Base-by-base conservation (phyloP, 2,888 invertebrate species). In the Orgyia antiqua region DNA sequence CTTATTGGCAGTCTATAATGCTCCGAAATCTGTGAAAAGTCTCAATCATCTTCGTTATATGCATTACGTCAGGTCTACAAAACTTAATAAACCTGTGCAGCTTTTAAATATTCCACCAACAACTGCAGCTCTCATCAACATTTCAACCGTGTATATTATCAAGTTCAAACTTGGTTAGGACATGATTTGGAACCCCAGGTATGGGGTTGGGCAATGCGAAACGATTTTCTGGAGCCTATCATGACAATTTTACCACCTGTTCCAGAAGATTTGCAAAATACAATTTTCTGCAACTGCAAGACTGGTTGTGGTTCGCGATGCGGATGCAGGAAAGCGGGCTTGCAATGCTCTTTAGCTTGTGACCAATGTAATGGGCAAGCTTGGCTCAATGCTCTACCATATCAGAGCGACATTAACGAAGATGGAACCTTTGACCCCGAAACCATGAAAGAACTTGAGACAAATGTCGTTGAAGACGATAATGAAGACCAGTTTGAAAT, bases 1-100 rank as follows among this genome's bases (percentile, higher is more conserved):
- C 31, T 31, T 31, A 26, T 34, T 34, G 32, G 51, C 54, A n/a
- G 33, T 55, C 20, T 58, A 57, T 49, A 55, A 53, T 54, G 56
- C 51, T 60, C 49, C 54, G 35, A 56, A 56, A 55, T 39, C 45
- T 45, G 44, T 36, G 38, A 36, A 42, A 27, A 42, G 41, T 37
- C 31, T 45, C 35, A 37, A 45, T 39, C 45, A 37, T 44, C 33
- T 36, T 39, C 44, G 39, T 15, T 15, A 6, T 6, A 15, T 15
- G 3, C 3, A 15, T 15, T 15, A 15, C 15, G 15, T 15, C 15
- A 15, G 6, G 15, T 15, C 15, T 15, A 18, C n/a, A 13, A 21
- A 10, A 11, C 11, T 13, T 4, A 24, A 24, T 4, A 15, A 29
- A 21, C 13, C 15, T 15, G 15, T 15, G 15, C 15, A 15, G 15